Percentiles rank a stretch among this genome's conserved stretches.
Evolutionary conservation across 1,140 invertebrate genomes (phyloP).

Genomic region (Bemisia tabaci): DNA sequence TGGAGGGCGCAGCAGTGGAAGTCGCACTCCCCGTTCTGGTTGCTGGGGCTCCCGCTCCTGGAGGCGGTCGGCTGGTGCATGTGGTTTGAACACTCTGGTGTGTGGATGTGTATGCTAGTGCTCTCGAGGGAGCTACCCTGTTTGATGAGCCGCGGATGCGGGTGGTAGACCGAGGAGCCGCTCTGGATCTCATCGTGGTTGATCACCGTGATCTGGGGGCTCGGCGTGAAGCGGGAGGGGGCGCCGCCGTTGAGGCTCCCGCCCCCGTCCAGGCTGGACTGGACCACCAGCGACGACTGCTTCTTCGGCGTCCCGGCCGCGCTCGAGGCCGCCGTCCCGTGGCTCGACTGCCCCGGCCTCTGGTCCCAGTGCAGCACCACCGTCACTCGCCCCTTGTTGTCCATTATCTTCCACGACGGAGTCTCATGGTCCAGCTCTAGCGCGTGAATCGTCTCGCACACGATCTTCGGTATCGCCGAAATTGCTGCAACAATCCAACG

Average conservation of each 20-base stretch:
- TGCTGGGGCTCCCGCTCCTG: slow-evolving; percentile 39
- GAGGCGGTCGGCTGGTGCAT: slow-evolving; percentile 47
- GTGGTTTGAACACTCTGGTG: slow-evolving; percentile 65
- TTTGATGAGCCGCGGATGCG: slow-evolving; percentile 39
- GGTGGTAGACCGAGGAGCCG: slow-evolving; percentile 18
- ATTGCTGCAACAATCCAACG: slow-evolving; percentile 56
- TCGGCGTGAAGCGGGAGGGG: slow-evolving; percentile 34
- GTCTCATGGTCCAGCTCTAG: slow-evolving; percentile 87
- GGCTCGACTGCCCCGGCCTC: slow-evolving; percentile 38
- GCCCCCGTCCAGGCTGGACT: slow-evolving; percentile 52
- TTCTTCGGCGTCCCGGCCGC: slow-evolving; percentile 49
- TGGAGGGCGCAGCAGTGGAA: slow-evolving; percentile 89
- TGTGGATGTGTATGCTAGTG: slow-evolving; percentile 48
- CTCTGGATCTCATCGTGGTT: slow-evolving; percentile 57
- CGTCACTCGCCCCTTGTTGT: slow-evolving; percentile 85
- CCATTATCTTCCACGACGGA: slow-evolving; percentile 93
- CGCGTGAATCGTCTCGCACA: slow-evolving; percentile 88
- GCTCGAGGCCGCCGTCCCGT: slow-evolving; percentile 35
- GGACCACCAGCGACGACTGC: slow-evolving; percentile 54
- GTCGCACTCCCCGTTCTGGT: slow-evolving; percentile 63
- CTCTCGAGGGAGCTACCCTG: slow-evolving; percentile 57
- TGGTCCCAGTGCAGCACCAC: slow-evolving; percentile 86
- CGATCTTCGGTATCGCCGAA: slow-evolving; percentile 88
- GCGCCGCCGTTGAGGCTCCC: slow-evolving; percentile 18
- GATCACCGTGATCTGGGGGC: slow-evolving; percentile 79